Percentiles rank a stretch among this genome's conserved stretches.
These are phyloP conservation scores for Pampusana beccarii DNA, from an alignment of 2,113 vertebrate genomes.

Conservation along the genomic window DNA sequence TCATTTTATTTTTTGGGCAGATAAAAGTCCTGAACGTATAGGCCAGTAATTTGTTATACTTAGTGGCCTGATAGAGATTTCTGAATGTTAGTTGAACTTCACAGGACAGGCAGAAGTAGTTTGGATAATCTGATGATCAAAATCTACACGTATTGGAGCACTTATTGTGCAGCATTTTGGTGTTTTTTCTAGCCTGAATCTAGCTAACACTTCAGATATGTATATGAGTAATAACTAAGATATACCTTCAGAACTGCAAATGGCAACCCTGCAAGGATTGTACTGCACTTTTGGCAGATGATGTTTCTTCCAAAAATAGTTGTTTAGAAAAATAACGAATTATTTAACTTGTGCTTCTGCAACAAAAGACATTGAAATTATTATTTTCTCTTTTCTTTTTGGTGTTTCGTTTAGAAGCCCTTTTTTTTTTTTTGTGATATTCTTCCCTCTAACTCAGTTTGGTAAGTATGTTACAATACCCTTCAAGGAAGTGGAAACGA, in stretches of 20 bases:
- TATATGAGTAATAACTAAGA: background rate
- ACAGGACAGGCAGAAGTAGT: background rate
- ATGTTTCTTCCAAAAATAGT: conserved; percentile 30
- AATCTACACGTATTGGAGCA: background rate
- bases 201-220: background rate
- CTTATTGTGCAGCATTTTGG: background rate
- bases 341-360: conserved; percentile 52
- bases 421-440: background rate
- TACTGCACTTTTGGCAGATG: background rate
- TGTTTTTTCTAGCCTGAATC: background rate
- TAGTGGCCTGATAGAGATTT: background rate
- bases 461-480: background rate
- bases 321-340: conserved; percentile 40
- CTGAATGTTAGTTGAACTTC: background rate
- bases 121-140: background rate
- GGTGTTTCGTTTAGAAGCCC: conserved; percentile 26
- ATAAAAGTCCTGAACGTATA: background rate
- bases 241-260: background rate
- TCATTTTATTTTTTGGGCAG: background rate
- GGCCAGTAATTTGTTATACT: background rate
- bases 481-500: background rate
- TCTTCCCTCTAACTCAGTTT: background rate
- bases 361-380: background rate
- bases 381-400: background rate
- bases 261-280: background rate